These are phyloP conservation scores for Chitala chitala DNA, from an alignment of 2,113 vertebrate species.

Conservation along the genomic window DNA sequence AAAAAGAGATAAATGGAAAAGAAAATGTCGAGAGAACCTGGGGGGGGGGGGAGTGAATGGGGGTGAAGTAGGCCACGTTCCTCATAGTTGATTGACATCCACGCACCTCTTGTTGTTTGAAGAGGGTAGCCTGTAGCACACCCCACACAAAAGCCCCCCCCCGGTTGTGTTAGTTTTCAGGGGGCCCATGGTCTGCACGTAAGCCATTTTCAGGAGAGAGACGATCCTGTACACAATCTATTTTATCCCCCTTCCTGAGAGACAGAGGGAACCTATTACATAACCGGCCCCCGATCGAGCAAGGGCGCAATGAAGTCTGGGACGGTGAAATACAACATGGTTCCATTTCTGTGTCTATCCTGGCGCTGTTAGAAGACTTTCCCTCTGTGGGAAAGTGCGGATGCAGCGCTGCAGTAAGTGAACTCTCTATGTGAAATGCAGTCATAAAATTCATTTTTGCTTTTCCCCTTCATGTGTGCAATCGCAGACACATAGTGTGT, in stretches of 20 bases:
- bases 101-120: background rate
- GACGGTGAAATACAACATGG: background rate
- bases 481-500: background rate
- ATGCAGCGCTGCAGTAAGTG: background rate
- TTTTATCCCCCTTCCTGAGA: conserved; percentile 24
- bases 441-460: background rate
- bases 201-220: conserved; percentile 15
- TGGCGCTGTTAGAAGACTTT: conserved; percentile 1
- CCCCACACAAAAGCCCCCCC: too few relatives aligned
- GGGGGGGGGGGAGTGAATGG: background rate
- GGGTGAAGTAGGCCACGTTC: too few relatives aligned
- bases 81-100: background rate
- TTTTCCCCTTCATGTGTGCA: background rate
- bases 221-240: conserved; percentile 14
- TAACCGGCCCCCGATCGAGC: conserved; percentile 19
- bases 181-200: conserved; percentile 16
- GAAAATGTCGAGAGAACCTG: too few relatives aligned
- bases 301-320: background rate
- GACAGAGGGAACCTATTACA: background rate
- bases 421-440: background rate
- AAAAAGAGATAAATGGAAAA: too few relatives aligned
- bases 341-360: background rate
- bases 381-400: background rate
- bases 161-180: too few relatives aligned
- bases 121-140: too few relatives aligned